These are phyloP conservation scores for Saimiri boliviensis DNA, from an alignment of 2,113 vertebrate genomes.

Conservation along the genomic window DNA sequence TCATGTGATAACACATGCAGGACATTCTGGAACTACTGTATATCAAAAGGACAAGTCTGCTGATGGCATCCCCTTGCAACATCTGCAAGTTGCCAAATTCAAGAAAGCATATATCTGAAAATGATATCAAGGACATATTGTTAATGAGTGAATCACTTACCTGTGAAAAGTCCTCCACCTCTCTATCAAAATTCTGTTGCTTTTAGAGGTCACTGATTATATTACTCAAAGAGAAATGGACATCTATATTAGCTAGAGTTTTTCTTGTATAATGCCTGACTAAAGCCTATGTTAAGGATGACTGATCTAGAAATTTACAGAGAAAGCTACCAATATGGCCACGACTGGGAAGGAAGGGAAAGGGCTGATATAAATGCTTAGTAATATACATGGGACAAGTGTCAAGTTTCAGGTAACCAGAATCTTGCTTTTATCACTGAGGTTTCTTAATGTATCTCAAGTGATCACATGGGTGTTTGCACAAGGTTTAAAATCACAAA, in stretches of 20 bases:
- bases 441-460: not conserved
- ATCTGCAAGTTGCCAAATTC: constrained; percentile 48
- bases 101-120: constrained; percentile 41
- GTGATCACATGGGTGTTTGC: not conserved
- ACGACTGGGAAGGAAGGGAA: not conserved
- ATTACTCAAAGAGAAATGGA: constrained; percentile 38
- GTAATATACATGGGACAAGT: not conserved
- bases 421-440: not conserved
- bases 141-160: constrained; percentile 43
- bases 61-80: constrained; percentile 47
- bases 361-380: not conserved
- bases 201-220: constrained; percentile 19
- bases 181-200: not conserved
- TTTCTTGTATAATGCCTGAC: not conserved
- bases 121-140: constrained; percentile 15
- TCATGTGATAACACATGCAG: constrained; percentile 44
- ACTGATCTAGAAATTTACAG: not conserved
- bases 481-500: not conserved
- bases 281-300: not conserved
- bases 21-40: not conserved
- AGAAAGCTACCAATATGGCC: not conserved
- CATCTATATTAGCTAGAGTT: not conserved
- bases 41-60: constrained; percentile 50
- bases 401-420: not conserved
- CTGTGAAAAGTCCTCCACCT: not conserved